Evolutionary conservation across 2,113 vertebrate species (phyloP), one percentile per base, ranked within the genome.

Genomic region (Bagarius yarrelli): DNA sequence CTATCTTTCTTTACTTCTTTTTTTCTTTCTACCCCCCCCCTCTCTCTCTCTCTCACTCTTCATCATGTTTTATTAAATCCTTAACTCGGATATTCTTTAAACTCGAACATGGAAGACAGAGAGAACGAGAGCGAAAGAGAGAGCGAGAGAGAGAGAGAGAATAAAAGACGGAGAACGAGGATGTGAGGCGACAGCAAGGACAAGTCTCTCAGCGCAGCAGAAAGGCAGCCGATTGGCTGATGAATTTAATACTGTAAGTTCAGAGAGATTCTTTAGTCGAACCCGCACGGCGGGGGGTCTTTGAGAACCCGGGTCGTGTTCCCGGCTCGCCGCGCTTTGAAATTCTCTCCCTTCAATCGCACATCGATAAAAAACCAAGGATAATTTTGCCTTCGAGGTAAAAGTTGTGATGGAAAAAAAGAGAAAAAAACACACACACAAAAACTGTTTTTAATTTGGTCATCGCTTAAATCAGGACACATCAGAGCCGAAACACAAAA

Each of bases 201-300:
- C 92, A 92, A 91, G 91, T 92, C 92, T 95, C 91, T 90, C 92
- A 91, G 92, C 93, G 92, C 94, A 92, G 93, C 91, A 94, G 91
- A 93, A 93, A 92, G 90, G 93, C 92, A 90, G 87, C 90, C 91
- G 92, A 94, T 92, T 93, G 92, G 91, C 93, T 94, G 93, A 95
- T 93, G 94, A 95, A 94, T 96, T 95, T 95, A 96, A 96, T 95
- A 95, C 92, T 92, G 95, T 94, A 94, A 95, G 95, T 96, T 96
- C 95, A 96, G 95, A 96, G 95, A 95, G 95, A 96, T 96, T 96
- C 95, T 93, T 95, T 96, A 95, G 95, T 95, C 95, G 95, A 95
- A 95, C 95, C 95, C 87, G 87, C 95, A 86, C 92, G 78, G 94
- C 93, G 91, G 94, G 95, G 92, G 95, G 94, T 93, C 94, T 96